phyloP scores from a whole-genome alignment of 2,888 invertebrate genomes.

The Osmoderma eremita region DNA sequence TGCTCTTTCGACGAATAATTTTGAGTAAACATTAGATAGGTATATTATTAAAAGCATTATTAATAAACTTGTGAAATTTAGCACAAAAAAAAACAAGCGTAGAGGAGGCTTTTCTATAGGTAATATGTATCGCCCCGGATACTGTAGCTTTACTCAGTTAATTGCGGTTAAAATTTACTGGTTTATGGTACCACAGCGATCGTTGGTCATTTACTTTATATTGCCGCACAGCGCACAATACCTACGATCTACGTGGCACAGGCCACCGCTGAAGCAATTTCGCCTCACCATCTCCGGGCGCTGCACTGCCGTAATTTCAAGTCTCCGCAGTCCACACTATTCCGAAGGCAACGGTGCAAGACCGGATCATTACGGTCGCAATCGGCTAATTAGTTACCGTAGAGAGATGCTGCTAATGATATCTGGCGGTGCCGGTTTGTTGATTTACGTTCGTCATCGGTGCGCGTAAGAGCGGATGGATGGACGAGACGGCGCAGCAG shows the following conservation, averaged over 20 bases:
- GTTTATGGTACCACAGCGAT: not conserved
- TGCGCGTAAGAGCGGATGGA: slow-evolving; percentile 6
- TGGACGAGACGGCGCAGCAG: too few relatives aligned
- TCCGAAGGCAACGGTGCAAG: slow-evolving; percentile 36
- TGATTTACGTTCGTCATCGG: slow-evolving; percentile 33
- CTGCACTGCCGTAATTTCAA: slow-evolving; percentile 24
- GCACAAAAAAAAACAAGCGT: too few relatives aligned
- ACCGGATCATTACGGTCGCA: slow-evolving; percentile 40
- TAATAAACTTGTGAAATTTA: too few relatives aligned
- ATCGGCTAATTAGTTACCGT: slow-evolving; percentile 41
- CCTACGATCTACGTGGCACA: not conserved
- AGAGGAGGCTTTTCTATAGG: too few relatives aligned
- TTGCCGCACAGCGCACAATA: not conserved
- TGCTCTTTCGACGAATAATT: too few relatives aligned
- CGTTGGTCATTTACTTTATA: slow-evolving; percentile 14
- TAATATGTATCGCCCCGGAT: too few relatives aligned
- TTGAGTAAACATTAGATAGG: too few relatives aligned
- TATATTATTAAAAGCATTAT: too few relatives aligned
- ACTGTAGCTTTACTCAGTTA: too few relatives aligned
- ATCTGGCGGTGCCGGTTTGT: slow-evolving; percentile 39
- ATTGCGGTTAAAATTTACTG: not conserved
- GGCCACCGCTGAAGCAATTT: slow-evolving; percentile 19
- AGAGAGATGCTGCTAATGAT: slow-evolving; percentile 43
- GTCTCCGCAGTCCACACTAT: slow-evolving; percentile 32
- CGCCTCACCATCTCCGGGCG: slow-evolving; percentile 25